These are phyloP conservation scores for Stichodactyla mertensii DNA, from an alignment of 64 coral and sea anemone species.

Conservation along the genomic window DNA sequence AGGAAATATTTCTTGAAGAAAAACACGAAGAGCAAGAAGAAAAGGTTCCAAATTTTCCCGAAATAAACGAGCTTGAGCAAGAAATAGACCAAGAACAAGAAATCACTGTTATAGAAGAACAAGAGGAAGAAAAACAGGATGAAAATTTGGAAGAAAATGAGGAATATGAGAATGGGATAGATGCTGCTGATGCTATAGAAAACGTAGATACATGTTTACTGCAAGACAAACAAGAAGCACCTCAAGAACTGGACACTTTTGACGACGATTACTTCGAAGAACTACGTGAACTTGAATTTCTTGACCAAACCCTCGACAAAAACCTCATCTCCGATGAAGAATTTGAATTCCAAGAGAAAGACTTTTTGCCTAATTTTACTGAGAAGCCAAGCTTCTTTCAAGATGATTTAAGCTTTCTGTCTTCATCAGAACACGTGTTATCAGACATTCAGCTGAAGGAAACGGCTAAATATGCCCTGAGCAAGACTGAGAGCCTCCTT, in stretches of 20 bases:
- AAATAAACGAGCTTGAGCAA: not conserved
- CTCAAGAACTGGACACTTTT: slow-evolving; percentile 15
- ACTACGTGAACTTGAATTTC: slow-evolving; percentile 8
- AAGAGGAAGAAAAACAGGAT: not conserved
- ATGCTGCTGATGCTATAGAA: not conserved
- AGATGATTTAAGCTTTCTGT: not conserved
- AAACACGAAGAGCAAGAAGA: slow-evolving; percentile 5
- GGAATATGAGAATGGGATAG: not conserved
- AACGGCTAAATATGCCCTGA: slow-evolving; percentile 23
- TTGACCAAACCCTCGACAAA: slow-evolving; percentile 6
- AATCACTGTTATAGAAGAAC: not conserved
- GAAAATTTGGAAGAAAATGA: not conserved
- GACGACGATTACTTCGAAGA: slow-evolving; percentile 9
- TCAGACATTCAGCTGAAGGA: not conserved
- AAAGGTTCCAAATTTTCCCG: not conserved
- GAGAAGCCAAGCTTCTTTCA: not conserved
- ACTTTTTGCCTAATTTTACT: not conserved
- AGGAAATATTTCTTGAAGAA: slow-evolving; percentile 1
- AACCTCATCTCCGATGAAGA: slow-evolving; percentile 1
- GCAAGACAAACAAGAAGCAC: not conserved
- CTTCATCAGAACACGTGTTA: not conserved
- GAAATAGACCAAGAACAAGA: not conserved
- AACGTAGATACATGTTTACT: not conserved
- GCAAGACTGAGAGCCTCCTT: slow-evolving; percentile 13
- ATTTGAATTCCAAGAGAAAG: slow-evolving; percentile 20